Conservation (phyloP, 2,113 vertebrate species). For the Anthoscopus minutus region DNA sequence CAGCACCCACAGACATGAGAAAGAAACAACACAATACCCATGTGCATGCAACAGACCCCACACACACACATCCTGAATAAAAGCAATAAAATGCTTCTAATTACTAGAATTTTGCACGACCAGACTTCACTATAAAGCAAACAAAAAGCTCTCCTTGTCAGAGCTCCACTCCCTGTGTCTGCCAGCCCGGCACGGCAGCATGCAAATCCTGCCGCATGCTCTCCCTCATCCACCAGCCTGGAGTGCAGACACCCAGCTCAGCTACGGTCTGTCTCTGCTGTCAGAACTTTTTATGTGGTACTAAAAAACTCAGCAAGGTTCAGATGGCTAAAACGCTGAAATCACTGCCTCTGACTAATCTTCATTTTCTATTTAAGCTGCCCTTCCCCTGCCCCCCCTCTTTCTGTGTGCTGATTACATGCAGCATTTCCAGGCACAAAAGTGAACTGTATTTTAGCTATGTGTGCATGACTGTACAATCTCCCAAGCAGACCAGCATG, state of each 20-base stretch:
- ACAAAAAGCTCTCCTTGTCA: background rate
- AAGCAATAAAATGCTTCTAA: background rate
- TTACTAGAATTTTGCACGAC: background rate
- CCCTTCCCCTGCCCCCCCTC: background rate
- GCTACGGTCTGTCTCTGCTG: background rate
- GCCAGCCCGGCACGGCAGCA: background rate
- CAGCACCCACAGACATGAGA: background rate
- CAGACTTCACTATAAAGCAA: background rate
- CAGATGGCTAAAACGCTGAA: background rate
- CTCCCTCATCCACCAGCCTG: background rate
- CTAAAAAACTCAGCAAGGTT: background rate
- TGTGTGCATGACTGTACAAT: background rate
- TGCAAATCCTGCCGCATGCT: background rate
- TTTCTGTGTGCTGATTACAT: background rate
- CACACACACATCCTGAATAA: background rate
- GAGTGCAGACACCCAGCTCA: background rate
- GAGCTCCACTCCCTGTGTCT: background rate
- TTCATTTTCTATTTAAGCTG: background rate
- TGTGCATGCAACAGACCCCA: background rate
- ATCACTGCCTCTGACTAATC: slow-evolving; percentile 23
- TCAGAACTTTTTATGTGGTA: background rate
- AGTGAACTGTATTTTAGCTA: background rate
- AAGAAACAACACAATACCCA: background rate
- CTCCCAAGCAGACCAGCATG: background rate
- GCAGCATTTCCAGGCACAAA: background rate